A percentile compares a stretch with the other conserved stretches of the same genome.
phyloP scores from a whole-genome alignment of 1,140 invertebrate species.

The Pseudomyrmex cubaensis region DNA sequence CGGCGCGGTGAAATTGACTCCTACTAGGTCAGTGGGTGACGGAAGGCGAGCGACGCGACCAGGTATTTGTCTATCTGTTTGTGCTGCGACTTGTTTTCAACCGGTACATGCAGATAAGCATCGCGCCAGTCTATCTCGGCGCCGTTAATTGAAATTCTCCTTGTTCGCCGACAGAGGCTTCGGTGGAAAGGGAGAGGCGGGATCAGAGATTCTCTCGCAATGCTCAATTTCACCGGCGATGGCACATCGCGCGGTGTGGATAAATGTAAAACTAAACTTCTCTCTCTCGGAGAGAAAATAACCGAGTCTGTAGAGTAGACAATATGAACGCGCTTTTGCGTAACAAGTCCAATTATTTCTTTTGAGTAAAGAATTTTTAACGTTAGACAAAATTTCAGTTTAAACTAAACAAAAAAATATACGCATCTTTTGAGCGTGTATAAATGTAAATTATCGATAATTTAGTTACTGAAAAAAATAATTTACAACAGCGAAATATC shows the following conservation, averaged over 20 bases:
- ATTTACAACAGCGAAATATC: too few species aligned
- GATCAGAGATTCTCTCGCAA: constrained; percentile 32
- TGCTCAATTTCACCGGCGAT: constrained; percentile 41
- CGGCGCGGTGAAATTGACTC: constrained; percentile 75
- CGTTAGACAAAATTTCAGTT: too few species aligned
- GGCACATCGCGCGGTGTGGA: background rate
- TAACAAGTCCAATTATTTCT: too few species aligned
- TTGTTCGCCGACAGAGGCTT: background rate
- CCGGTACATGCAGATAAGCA: constrained; percentile 32
- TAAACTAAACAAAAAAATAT: too few species aligned
- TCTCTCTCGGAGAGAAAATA: background rate
- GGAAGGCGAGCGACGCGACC: constrained; percentile 54
- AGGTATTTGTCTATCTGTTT: constrained; percentile 42
- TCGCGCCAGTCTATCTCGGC: background rate
- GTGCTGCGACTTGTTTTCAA: constrained; percentile 20
- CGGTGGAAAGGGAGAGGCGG: background rate
- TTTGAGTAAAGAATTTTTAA: too few species aligned
- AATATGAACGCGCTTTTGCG: too few species aligned
- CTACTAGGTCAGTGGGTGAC: constrained; percentile 78
- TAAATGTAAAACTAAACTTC: constrained; percentile 10
- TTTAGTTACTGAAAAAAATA: too few species aligned
- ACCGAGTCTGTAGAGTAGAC: background rate
- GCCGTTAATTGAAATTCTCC: constrained; percentile 54
- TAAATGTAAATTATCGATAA: too few species aligned
- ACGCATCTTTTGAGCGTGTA: too few species aligned